These are phyloP conservation scores for Calidris pugnax DNA, from an alignment of 2,113 vertebrate species.

Conservation along the genomic window DNA sequence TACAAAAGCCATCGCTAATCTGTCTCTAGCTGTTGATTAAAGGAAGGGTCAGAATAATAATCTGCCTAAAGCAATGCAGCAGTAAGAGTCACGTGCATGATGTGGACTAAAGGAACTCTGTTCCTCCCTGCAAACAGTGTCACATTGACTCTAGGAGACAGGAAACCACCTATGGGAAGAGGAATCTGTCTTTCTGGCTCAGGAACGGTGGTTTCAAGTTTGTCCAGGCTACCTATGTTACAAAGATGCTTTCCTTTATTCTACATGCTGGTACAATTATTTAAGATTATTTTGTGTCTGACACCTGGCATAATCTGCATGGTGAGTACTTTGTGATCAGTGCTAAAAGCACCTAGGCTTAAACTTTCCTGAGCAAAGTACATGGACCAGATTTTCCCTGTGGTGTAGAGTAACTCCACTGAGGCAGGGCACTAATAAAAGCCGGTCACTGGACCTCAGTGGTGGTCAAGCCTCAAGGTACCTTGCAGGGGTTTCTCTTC, in stretches of 20 bases:
- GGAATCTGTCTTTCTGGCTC: neutral
- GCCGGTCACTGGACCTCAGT: neutral
- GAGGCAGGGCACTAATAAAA: neutral
- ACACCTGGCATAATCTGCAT: neutral
- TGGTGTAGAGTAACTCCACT: neutral
- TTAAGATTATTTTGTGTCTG: neutral
- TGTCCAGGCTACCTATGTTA: neutral
- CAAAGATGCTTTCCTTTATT: neutral
- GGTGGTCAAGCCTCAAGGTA: neutral
- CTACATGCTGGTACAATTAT: neutral
- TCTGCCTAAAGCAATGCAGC: neutral
- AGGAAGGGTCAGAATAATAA: neutral
- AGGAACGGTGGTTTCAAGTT: neutral
- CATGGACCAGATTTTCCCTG: neutral
- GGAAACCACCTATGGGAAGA: neutral
- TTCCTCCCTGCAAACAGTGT: neutral
- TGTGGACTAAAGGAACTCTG: neutral
- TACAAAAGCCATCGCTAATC: neutral
- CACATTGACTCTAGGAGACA: neutral
- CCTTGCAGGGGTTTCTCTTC: neutral
- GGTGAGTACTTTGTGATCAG: neutral
- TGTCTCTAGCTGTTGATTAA: neutral
- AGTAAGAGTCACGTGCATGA: neutral
- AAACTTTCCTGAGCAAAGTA: neutral
- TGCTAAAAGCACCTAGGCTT: neutral